Evolutionary conservation across 1,140 invertebrate genomes (phyloP).

Genomic region (Caenorhabditis briggsae): DNA sequence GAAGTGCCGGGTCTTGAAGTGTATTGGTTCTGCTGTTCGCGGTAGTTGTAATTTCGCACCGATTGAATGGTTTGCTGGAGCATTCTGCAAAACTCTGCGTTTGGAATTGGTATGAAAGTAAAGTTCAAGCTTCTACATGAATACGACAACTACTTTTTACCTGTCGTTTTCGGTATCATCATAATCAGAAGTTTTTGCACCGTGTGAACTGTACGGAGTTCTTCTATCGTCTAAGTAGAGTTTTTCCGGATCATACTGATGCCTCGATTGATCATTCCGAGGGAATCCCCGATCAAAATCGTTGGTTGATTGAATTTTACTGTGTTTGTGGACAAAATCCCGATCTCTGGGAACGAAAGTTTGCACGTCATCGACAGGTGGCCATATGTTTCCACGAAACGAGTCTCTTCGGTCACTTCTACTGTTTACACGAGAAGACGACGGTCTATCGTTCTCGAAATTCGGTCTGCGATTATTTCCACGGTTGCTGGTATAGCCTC

Average conservation of each 20-base stretch:
- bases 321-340: not conserved
- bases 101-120: not conserved
- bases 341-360: not conserved
- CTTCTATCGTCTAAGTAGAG: not conserved
- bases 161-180: conserved; percentile 21
- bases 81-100: not conserved
- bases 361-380: not conserved
- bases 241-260: conserved; percentile 5
- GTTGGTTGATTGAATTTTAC: not conserved
- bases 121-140: not conserved
- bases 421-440: not conserved
- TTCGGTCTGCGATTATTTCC: not conserved
- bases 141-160: not conserved
- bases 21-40: not conserved
- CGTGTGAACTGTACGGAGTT: not conserved
- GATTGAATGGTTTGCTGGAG: conserved; percentile 1
- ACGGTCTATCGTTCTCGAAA: conserved; percentile 1
- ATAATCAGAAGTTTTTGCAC: not conserved
- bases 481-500: not conserved
- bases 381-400: not conserved
- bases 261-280: not conserved
- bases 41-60: not conserved
- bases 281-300: not conserved
- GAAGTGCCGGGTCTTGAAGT: not conserved
- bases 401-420: conserved; percentile 2